Conservation (phyloP, 2,888 invertebrate genomes). For the Lobophora halterata region DNA sequence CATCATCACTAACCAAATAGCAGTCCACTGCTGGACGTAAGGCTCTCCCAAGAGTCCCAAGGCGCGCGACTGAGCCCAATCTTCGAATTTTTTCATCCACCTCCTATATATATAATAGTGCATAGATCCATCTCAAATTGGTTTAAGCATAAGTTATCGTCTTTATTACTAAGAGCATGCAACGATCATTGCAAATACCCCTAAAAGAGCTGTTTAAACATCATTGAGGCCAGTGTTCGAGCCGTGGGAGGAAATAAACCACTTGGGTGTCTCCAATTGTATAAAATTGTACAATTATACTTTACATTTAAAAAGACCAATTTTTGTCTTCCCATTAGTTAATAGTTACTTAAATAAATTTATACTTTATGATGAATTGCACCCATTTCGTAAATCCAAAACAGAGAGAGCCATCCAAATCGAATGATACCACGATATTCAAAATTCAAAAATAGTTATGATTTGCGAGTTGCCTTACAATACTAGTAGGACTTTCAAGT, state of each 20-base stretch:
- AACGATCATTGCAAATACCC: slow-evolving; percentile 31
- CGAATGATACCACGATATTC: too few relatives aligned
- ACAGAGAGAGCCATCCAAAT: too few relatives aligned
- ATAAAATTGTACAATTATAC: slow-evolving; percentile 42
- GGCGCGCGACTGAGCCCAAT: too few relatives aligned
- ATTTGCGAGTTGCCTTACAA: too few relatives aligned
- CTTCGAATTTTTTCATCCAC: slow-evolving; percentile 7
- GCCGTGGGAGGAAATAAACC: slow-evolving; percentile 45
- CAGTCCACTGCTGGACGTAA: too few relatives aligned
- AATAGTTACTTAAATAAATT: too few relatives aligned
- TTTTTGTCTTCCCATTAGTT: slow-evolving; percentile 24
- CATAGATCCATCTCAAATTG: neutral
- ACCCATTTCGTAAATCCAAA: too few relatives aligned
- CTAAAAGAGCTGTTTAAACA: slow-evolving; percentile 38
- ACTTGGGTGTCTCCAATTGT: slow-evolving; percentile 12
- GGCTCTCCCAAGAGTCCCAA: too few relatives aligned
- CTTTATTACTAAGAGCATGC: slow-evolving; percentile 34
- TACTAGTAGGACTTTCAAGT: too few relatives aligned
- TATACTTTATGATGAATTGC: too few relatives aligned
- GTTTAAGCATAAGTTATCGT: slow-evolving; percentile 9
- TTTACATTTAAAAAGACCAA: slow-evolving; percentile 29
- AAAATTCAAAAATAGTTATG: too few relatives aligned
- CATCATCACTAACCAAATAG: too few relatives aligned
- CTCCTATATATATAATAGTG: neutral
- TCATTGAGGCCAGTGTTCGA: slow-evolving; percentile 53